These are phyloP conservation scores for Zaprionus vittiger DNA, from an alignment of 1,140 invertebrate genomes.

Conservation along the genomic window DNA sequence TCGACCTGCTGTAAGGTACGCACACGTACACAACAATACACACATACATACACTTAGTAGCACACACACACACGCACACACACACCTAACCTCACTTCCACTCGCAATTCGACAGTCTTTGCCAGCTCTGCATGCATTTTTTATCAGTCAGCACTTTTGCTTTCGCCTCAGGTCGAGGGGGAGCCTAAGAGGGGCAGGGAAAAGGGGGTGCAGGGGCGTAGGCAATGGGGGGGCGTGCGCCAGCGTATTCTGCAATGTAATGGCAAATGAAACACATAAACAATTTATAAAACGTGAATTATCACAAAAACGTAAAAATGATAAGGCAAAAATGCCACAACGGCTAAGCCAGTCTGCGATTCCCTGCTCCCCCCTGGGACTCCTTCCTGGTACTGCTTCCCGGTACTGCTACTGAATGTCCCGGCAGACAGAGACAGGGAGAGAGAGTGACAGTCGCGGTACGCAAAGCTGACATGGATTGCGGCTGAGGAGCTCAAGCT, in stretches of 20 bases:
- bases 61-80: neutral
- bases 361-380: neutral
- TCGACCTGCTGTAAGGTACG: neutral
- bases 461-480: slow-evolving; percentile 52
- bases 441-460: slow-evolving; percentile 32
- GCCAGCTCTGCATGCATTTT: slow-evolving; percentile 43
- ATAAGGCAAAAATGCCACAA: slow-evolving; percentile 63
- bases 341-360: slow-evolving; percentile 38
- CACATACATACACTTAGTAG: neutral
- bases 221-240: neutral
- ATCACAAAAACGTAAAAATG: slow-evolving; percentile 75
- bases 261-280: slow-evolving; percentile 75
- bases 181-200: neutral
- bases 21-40: neutral
- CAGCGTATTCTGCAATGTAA: slow-evolving; percentile 62
- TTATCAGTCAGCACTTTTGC: slow-evolving; percentile 36
- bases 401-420: neutral
- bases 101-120: slow-evolving; percentile 11
- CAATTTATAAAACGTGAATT: slow-evolving; percentile 79
- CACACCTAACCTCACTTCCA: slow-evolving; percentile 7
- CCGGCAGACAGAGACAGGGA: slow-evolving; percentile 10
- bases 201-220: neutral
- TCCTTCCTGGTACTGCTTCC: neutral
- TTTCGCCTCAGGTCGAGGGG: neutral
- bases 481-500: slow-evolving; percentile 19